Conservation (phyloP, 2,888 invertebrate genomes). For the Carcina quercana region DNA sequence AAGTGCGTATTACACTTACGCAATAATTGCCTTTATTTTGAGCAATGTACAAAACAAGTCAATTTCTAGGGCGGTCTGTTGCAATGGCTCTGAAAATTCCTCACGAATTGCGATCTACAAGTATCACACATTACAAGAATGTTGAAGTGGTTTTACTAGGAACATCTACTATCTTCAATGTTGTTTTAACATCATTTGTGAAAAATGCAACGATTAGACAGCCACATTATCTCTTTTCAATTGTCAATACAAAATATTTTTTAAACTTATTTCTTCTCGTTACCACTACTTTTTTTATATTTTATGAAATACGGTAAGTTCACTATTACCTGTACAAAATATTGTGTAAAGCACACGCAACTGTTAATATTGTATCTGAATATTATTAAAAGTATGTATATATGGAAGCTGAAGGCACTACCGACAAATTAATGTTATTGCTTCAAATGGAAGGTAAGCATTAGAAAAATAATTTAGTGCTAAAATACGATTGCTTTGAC, state of each 20-base stretch:
- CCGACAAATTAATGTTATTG: conserved; percentile 65
- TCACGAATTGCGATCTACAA: too few species aligned
- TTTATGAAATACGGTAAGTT: conserved; percentile 67
- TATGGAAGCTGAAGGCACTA: conserved; percentile 74
- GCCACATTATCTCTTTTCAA: conserved; percentile 53
- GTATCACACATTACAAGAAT: conserved; percentile 55
- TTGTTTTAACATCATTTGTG: conserved; percentile 52
- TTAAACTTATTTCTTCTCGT: conserved; percentile 57
- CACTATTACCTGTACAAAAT: conserved; percentile 69
- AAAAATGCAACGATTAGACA: conserved; percentile 68
- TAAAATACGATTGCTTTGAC: conserved; percentile 52
- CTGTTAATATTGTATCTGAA: conserved; percentile 56
- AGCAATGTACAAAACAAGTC: too few species aligned
- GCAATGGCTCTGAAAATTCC: too few species aligned
- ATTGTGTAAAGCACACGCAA: conserved; percentile 67
- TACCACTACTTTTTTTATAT: conserved; percentile 63
- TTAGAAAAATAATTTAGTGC: conserved; percentile 66
- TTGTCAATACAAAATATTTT: conserved; percentile 62
- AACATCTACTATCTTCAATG: conserved; percentile 52
- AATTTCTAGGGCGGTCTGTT: too few species aligned
- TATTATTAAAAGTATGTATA: conserved; percentile 48
- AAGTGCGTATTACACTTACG: too few species aligned
- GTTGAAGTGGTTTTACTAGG: conserved; percentile 55
- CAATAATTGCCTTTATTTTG: too few species aligned
- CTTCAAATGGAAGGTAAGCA: conserved; percentile 62